A percentile compares a stretch with the other conserved stretches of the same genome.
Conservation (phyloP, 2,113 vertebrate genomes). For the Plecturocebus donacophilus region DNA sequence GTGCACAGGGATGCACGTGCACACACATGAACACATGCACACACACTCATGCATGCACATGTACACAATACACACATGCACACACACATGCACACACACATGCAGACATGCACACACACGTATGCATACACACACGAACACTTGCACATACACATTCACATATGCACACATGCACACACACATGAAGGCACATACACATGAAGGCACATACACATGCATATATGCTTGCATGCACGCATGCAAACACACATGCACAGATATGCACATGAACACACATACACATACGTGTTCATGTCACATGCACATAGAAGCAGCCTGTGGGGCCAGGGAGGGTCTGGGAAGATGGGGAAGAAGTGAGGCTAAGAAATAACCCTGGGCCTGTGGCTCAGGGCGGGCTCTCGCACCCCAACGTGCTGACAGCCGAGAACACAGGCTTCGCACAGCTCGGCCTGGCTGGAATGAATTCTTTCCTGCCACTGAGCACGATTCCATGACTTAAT, state of each 20-base stretch:
- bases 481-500: conserved; percentile 72
- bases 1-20: accelerated
- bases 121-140: accelerated
- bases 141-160: accelerated
- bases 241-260: accelerated
- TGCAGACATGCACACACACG: accelerated
- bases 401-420: conserved; percentile 44
- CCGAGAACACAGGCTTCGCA: conserved; percentile 52
- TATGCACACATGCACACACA: accelerated
- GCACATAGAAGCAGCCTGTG: accelerated
- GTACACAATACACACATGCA: accelerated
- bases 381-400: neutral
- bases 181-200: too few relatives aligned
- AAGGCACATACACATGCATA: accelerated
- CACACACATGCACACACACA: accelerated
- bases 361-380: neutral
- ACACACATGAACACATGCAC: accelerated
- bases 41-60: accelerated
- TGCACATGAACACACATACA: accelerated
- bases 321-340: accelerated
- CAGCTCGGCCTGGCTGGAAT: conserved; percentile 32
- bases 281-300: neutral
- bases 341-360: neutral
- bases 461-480: conserved; percentile 64
- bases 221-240: accelerated